These are phyloP conservation scores for Oxyscelio sp. DNA, from an alignment of 2,888 invertebrate species.

Conservation along the genomic window DNA sequence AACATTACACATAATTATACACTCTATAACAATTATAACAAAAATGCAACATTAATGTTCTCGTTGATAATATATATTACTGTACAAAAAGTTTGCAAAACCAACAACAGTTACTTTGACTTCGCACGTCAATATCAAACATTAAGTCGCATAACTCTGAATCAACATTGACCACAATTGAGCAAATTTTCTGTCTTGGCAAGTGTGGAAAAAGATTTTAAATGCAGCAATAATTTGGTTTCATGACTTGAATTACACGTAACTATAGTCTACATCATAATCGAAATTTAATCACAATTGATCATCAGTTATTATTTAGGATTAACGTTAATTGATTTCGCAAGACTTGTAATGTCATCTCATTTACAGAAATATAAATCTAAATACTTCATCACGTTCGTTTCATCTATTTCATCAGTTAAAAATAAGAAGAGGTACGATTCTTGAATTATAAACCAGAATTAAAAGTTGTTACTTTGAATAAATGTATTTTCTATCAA, in stretches of 20 bases:
- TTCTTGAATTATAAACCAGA: no score
- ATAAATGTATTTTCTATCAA: neutral
- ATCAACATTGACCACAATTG: neutral
- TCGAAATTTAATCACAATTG: neutral
- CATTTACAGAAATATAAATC: neutral
- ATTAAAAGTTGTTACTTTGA: no score
- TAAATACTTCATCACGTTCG: neutral
- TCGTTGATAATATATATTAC: slow-evolving; percentile 8
- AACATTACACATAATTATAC: neutral
- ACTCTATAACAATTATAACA: slow-evolving; percentile 11
- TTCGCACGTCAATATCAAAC: neutral
- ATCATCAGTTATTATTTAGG: neutral
- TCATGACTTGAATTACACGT: neutral
- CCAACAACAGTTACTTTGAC: neutral
- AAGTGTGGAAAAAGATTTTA: neutral
- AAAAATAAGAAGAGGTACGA: neutral
- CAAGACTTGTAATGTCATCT: neutral
- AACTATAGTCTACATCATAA: no score
- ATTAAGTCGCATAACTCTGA: neutral
- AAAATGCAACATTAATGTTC: slow-evolving; percentile 19
- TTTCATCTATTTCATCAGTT: neutral
- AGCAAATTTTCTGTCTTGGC: no score
- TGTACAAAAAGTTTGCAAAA: slow-evolving; percentile 17
- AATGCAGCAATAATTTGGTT: neutral
- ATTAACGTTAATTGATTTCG: neutral